Evolutionary conservation across 1,140 invertebrate genomes (phyloP).

Genomic region (Philotrypesis tridentata): DNA sequence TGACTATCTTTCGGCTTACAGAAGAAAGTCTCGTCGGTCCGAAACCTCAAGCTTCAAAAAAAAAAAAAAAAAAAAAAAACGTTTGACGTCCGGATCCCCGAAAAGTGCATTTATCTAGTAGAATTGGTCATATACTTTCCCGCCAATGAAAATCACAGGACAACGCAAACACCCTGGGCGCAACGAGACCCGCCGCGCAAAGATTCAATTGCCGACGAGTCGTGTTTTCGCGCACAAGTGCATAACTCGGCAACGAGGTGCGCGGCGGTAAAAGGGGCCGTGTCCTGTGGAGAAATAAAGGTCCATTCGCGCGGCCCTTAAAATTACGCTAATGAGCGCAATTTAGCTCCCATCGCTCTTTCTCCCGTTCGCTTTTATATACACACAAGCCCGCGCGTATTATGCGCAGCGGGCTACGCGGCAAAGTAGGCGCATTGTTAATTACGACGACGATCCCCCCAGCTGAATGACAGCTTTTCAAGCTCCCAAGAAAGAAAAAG

Average conservation of each 20-base stretch:
- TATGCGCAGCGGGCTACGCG: too few species aligned
- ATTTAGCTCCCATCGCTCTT: not conserved
- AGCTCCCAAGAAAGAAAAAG: not conserved
- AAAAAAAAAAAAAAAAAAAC: too few species aligned
- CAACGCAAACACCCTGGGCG: not conserved
- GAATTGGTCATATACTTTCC: too few species aligned
- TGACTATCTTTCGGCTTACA: too few species aligned
- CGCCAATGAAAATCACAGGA: not conserved
- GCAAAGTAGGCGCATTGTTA: slow-evolving; percentile 12
- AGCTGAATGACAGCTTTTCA: slow-evolving; percentile 16
- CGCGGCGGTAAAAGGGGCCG: not conserved
- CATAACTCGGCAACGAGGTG: not conserved
- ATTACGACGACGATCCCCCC: slow-evolving; percentile 11
- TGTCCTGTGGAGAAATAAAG: not conserved
- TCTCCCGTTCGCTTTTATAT: not conserved
- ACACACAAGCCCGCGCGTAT: too few species aligned
- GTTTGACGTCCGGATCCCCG: too few species aligned
- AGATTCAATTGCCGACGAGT: not conserved
- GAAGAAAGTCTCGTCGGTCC: too few species aligned
- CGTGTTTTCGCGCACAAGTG: not conserved
- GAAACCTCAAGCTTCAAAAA: too few species aligned
- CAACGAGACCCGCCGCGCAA: not conserved
- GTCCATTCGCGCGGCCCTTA: not conserved
- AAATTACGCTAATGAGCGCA: slow-evolving; percentile 41
- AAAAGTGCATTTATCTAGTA: too few species aligned